Evolutionary conservation across 2,797 vertebrate genomes (phyloP).

Genomic region (Setipinna tenuifilis): DNA sequence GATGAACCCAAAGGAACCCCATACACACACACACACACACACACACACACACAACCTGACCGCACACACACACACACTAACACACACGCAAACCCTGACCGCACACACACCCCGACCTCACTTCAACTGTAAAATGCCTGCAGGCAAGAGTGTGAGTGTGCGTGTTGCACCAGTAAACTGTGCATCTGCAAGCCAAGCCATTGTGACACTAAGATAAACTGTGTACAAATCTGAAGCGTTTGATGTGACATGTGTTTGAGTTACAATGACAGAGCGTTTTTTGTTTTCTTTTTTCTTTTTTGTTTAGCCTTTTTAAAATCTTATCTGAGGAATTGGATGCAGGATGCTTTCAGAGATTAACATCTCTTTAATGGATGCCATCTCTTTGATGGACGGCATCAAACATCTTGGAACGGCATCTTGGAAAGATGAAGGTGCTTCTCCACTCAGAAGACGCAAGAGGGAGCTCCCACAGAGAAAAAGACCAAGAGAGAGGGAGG

Average conservation of each 20-base stretch:
- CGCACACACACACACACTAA: not conserved
- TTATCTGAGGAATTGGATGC: not conserved
- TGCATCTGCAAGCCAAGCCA: not conserved
- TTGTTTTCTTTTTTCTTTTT: not conserved
- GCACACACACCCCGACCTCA: too few relatives aligned
- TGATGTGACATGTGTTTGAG: not conserved
- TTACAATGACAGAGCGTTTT: not conserved
- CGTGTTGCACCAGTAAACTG: not conserved
- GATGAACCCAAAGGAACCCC: not conserved
- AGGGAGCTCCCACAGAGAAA: not conserved
- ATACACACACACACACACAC: too few relatives aligned
- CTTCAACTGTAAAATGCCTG: not conserved
- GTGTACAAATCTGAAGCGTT: not conserved
- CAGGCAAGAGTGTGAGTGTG: too few relatives aligned
- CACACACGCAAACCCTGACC: not conserved
- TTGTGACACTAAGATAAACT: not conserved
- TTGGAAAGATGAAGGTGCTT: not conserved
- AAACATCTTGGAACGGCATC: not conserved
- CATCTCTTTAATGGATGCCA: slow-evolving; percentile 22
- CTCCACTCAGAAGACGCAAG: not conserved
- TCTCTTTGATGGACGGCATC: too few relatives aligned
- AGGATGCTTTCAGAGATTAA: slow-evolving; percentile 14
- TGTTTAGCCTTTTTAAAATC: not conserved
- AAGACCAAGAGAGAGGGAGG: not conserved
- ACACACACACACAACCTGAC: not conserved